Evolutionary conservation across 2,888 invertebrate species (phyloP).

Genomic region (Rutpela maculata): DNA sequence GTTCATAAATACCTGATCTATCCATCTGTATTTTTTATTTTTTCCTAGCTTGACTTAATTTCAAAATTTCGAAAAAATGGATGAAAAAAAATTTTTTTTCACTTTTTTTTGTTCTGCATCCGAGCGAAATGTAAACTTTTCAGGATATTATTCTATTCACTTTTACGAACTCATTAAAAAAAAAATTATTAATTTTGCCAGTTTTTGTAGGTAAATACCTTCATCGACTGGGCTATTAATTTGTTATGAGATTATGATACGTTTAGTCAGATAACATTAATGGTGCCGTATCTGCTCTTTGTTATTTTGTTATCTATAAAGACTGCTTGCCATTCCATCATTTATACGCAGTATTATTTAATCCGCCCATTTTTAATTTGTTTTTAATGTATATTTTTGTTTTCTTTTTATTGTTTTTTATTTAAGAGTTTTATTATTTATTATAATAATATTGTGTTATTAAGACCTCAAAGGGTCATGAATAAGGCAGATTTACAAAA

Average conservation of each 20-base stretch:
- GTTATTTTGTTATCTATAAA: slow-evolving; percentile 22
- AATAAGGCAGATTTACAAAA: slow-evolving; percentile 31
- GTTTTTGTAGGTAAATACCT: too few relatives aligned
- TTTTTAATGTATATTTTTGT: slow-evolving; percentile 37
- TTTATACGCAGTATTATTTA: slow-evolving; percentile 32
- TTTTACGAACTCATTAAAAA: too few relatives aligned
- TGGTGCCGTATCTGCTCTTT: slow-evolving; percentile 30
- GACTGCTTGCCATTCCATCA: slow-evolving; percentile 41
- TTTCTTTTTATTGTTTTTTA: slow-evolving; percentile 40
- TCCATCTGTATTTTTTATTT: too few relatives aligned
- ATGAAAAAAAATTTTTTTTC: too few relatives aligned
- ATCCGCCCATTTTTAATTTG: slow-evolving; percentile 29
- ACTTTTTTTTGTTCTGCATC: too few relatives aligned
- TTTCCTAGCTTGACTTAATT: too few relatives aligned
- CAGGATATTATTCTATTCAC: too few relatives aligned
- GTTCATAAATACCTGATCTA: too few relatives aligned
- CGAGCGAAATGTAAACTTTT: too few relatives aligned
- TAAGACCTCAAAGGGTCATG: slow-evolving; percentile 8
- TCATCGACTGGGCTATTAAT: too few relatives aligned
- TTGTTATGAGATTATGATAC: slow-evolving; percentile 1
- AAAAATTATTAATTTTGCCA: too few relatives aligned
- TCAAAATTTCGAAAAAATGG: too few relatives aligned
- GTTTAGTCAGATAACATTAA: slow-evolving; percentile 9
- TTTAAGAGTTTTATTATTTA: slow-evolving; percentile 43
- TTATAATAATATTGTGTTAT: slow-evolving; percentile 20